Base-by-base conservation (phyloP, 1,140 invertebrate genomes). In the Aphelenchoides fujianensis region DNA sequence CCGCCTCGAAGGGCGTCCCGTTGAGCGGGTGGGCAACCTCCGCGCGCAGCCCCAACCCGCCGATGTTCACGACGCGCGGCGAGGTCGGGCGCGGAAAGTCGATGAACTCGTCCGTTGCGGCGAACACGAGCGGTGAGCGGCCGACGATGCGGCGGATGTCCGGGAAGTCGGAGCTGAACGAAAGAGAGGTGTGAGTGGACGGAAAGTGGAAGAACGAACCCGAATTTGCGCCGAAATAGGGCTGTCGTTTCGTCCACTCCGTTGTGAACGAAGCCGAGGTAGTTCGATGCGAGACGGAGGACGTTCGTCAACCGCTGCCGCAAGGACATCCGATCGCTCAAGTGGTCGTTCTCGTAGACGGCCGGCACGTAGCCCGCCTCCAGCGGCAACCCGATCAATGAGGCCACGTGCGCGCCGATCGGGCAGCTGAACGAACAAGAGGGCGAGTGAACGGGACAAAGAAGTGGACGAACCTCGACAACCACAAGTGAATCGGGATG, bases 361-460 rank as follows among this genome's bases (percentile, higher is more conserved):
- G 71, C 70, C 3, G 75, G 75, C 28, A 78, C 54, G 64, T 78
- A 77, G 30, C 73, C 72, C 2, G 72, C n/a, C 16, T 63, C 71
- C 2, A 63, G 48, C 2, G 74, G 75, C 23, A 77, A 16, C n/a
- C 75, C 75, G 19, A 77, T 2, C 9, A 78, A 28, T 16, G 55
- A 69, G 35, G 34, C 34, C 31, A 75, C 48, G 34, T 75, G 74
- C 35, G 72, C 74, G 31, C 36, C 36, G 9, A 75, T 72, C 23
- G 72, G 72, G 32, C 72, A 74, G 53, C 72, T 77, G 61, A 0
- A 9, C n/a, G n/a, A n/a, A n/a, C n/a, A n/a, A 27, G 31, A 19
- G 27, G 23, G 27, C 62, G 27, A 70, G 1, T 69, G 41, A 23
- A 70, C 19, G 19, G 68, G 32, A 27, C 16, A n/a, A n/a, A n/a